Evolutionary conservation across 1,140 invertebrate genomes (phyloP), one percentile per base, ranked within the genome.

Genomic region (Drosophila arawakana): DNA sequence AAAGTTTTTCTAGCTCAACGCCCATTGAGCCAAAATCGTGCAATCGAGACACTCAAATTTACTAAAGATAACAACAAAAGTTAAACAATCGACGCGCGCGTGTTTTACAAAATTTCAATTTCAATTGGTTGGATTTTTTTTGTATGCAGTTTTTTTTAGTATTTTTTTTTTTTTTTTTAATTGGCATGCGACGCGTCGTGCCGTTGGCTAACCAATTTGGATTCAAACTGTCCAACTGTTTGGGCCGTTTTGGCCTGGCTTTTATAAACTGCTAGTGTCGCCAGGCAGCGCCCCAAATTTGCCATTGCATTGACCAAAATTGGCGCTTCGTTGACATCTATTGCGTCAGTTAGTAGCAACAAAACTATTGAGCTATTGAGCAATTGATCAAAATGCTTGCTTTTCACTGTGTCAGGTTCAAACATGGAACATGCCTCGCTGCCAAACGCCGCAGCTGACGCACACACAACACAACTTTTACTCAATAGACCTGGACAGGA

Each of bases 361-460:
- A 44, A 15, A 25, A 13, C 44, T 2, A 62, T 11, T 60, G 46
- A 52, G 44, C 71, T 62, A 74, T 88, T 88, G 80, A 75, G 80
- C 77, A 88, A 89, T 88, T 86, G 83, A 62, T 80, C 70, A 88
- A 86, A 79, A 50, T n/a, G 13, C 15, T 37, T 54, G 76, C 66
- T 83, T 83, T 65, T 46, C 61, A 88, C 83, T 88, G 60, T 88
- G 83, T 88, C 83, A 88, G 83, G 83, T 88, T 88, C 83, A 88
- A 86, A 73, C 55, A 60, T 65, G 69, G 57, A 66, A 54, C 47
- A 69, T 62, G 59, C 52, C 37, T 54, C 34, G 34, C 10, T 66
- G 60, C 37, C 49, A 58, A 54, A 62, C 46, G 18, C 34, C 39
- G 37, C 58, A 66, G 62, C 60, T 81, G 79, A 81, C 80, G 81